Evolutionary conservation across 2,113 vertebrate genomes (phyloP).

Genomic region (Mesitornis unicolor): DNA sequence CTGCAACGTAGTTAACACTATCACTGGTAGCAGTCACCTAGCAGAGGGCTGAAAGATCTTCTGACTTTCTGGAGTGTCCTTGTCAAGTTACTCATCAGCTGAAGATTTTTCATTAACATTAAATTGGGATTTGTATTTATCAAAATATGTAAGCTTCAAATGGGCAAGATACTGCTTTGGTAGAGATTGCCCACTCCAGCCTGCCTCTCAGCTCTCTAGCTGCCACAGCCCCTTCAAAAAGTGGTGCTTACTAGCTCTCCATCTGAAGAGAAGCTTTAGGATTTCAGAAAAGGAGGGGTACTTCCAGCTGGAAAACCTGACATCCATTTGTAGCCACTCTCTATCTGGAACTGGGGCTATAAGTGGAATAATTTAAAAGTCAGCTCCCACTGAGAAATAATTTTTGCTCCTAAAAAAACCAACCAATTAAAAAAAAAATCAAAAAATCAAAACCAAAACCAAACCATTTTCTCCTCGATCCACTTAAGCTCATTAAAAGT

Average conservation of each 20-base stretch:
- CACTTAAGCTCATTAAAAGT: background rate
- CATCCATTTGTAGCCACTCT: background rate
- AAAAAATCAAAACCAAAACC: too few relatives aligned
- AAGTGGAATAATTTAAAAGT: background rate
- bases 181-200: background rate
- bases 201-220: background rate
- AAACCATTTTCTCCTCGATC: background rate
- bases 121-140: background rate
- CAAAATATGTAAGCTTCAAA: background rate
- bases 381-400: background rate
- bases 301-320: background rate
- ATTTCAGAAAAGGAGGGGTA: background rate
- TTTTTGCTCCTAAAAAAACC: background rate
- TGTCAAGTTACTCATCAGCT: background rate
- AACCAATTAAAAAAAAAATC: too few relatives aligned
- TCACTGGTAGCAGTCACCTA: background rate
- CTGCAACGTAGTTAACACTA: background rate
- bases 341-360: background rate
- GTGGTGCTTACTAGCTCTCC: background rate
- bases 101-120: background rate
- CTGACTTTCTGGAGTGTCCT: background rate
- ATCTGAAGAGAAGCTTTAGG: background rate
- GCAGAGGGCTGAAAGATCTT: background rate
- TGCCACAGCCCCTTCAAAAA: background rate
- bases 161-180: background rate